Percentiles rank a stretch among this genome's conserved stretches.
Evolutionary conservation across 2,797 vertebrate species (phyloP).

Genomic region (Leuciscus waleckii): DNA sequence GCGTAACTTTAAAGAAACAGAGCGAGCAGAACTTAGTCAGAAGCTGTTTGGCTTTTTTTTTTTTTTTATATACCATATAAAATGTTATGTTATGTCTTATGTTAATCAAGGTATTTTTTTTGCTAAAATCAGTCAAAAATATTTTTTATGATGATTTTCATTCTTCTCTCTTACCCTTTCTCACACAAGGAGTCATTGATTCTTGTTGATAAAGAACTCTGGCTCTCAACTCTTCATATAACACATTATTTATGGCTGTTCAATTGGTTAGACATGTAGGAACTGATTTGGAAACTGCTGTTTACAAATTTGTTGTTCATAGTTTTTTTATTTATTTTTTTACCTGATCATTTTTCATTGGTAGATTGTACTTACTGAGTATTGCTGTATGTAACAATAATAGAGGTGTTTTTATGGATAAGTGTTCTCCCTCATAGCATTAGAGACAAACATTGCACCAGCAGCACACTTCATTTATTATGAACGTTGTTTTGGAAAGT

Average conservation of each 20-base stretch:
- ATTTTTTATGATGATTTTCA: neutral
- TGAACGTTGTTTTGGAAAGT: neutral
- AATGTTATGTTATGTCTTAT: no score
- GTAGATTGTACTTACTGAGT: neutral
- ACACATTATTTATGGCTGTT: neutral
- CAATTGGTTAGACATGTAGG: neutral
- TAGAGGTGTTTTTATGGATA: neutral
- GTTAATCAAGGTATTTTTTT: neutral
- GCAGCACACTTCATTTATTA: neutral
- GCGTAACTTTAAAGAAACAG: slow-evolving; percentile 57
- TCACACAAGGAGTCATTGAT: neutral
- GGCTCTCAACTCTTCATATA: neutral
- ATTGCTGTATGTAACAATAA: neutral
- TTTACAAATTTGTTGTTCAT: neutral
- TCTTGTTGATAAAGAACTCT: neutral
- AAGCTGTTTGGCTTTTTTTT: neutral
- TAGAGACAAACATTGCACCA: neutral
- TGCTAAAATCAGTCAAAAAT: slow-evolving; percentile 40
- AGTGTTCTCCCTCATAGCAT: neutral
- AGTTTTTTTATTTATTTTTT: neutral
- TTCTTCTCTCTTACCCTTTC: neutral
- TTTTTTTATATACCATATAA: neutral
- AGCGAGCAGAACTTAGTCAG: neutral
- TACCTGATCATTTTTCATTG: neutral
- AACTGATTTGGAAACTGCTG: neutral